Percentiles rank a stretch among this genome's conserved stretches.
Conservation (phyloP, 2,797 vertebrate species). For the Gallinago solitaria region DNA sequence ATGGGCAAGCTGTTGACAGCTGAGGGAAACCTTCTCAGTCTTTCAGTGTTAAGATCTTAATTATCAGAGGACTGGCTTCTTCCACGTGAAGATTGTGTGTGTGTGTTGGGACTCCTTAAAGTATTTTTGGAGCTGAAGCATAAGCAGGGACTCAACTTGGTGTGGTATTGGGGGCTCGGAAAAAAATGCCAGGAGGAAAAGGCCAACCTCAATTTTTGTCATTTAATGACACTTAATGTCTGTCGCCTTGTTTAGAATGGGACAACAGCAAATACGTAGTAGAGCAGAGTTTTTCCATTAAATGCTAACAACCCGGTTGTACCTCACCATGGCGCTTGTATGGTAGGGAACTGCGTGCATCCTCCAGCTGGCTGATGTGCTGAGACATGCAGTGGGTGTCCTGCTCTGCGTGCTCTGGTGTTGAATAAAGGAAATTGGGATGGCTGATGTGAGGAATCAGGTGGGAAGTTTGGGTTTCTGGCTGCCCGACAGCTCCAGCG, state of each 20-base stretch:
- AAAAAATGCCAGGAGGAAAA: neutral
- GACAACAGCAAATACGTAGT: neutral
- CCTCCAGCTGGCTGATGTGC: neutral
- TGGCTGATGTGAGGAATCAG: neutral
- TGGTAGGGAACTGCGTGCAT: rapidly evolving
- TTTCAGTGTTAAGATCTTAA: neutral
- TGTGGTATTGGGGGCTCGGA: neutral
- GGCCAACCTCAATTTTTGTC: neutral
- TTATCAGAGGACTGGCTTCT: neutral
- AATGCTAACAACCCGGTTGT: neutral
- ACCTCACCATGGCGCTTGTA: rapidly evolving
- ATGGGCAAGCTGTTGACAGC: neutral
- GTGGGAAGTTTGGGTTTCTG: neutral
- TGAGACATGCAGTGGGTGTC: neutral
- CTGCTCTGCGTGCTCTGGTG: neutral
- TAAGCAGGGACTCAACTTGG: neutral
- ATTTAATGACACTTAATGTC: neutral
- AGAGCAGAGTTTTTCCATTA: neutral
- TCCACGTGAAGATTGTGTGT: rapidly evolving
- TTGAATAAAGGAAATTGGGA: neutral
- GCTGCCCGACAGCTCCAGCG: neutral
- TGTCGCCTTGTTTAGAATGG: neutral
- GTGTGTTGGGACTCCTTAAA: neutral
- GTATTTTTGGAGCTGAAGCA: neutral
- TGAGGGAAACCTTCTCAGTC: neutral